Evolutionary conservation across 2,113 vertebrate species (phyloP).

Genomic region (Odontophorus gujanensis): DNA sequence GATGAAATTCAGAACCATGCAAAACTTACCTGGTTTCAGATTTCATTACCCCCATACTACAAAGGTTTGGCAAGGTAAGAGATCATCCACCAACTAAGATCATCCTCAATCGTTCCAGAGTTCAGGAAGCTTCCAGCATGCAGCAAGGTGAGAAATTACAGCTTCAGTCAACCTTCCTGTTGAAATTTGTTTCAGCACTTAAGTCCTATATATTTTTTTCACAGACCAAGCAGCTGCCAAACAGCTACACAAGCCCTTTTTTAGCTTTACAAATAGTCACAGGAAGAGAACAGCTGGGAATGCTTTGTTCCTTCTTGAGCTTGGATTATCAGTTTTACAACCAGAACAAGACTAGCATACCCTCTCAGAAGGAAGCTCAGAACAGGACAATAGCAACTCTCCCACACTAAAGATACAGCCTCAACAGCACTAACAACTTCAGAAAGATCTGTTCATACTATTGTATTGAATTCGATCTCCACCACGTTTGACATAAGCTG

Average conservation of each 20-base stretch:
- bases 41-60: slow-evolving; percentile 38
- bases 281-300: neutral
- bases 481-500: neutral
- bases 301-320: neutral
- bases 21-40: slow-evolving; percentile 48
- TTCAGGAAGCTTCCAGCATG: neutral
- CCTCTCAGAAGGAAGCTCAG: neutral
- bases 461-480: neutral
- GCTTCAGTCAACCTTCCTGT: neutral
- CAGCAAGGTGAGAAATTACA: neutral
- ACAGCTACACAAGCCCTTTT: neutral
- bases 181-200: neutral
- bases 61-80: slow-evolving; percentile 30
- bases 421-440: neutral
- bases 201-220: neutral
- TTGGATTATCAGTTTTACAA: neutral
- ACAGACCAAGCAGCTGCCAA: neutral
- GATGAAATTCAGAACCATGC: slow-evolving; percentile 39
- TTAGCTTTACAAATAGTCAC: neutral
- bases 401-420: neutral
- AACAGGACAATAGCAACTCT: neutral
- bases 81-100: slow-evolving; percentile 5
- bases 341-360: neutral
- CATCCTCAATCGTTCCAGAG: neutral
- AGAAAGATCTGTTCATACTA: neutral